Evolutionary conservation across 2,888 invertebrate genomes (phyloP), one percentile per base, ranked within the genome.

Genomic region (Drosophila paracracens): DNA sequence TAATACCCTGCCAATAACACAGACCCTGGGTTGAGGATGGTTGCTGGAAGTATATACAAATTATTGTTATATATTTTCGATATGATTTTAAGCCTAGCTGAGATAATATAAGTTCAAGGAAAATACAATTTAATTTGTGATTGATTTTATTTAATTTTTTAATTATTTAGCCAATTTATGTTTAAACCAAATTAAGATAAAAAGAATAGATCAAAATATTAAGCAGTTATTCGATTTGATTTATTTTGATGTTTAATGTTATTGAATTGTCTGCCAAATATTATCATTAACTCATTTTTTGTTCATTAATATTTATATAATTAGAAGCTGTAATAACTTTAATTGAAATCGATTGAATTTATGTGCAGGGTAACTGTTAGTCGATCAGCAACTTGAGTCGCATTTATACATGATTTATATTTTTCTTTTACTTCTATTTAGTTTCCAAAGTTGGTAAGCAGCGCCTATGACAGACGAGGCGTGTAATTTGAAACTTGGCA

Each of bases 401-500:
- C n/a, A 16, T 38, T 40, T 8, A 50, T 11, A 18, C 7, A n/a
- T 38, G 11, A 29, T 51, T 51, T 56, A 48, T 67, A 79, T 72
- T 66, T 46, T 16, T 66, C 62, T 64, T 56, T 54, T 62, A 64
- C 68, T 65, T 54, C 27, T 27, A 66, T 71, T 71, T 63, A 51
- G 67, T 67, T 69, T 62, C 59, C 31, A 60, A 61, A 76, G 57
- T 59, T 76, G 46, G 38, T 43, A 33, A 57, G 46, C 56, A 59
- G 50, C 48, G 73, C 58, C 73, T 69, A 66, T 81, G 77, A 54
- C 63, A 67, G 83, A 56, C 83, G 70, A 84, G 81, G 86, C 84
- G 83, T 84, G 83, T 84, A 84, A 84, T 84, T 84, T 82, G 81
- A 86, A 82, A 79, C 81, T 85, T 78, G 83, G 72, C 82, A 73